A percentile compares a stretch with the other conserved stretches of the same genome.
phyloP scores from a whole-genome alignment of 2,113 vertebrate genomes.

The Rhinolophus ferrumequinum region DNA sequence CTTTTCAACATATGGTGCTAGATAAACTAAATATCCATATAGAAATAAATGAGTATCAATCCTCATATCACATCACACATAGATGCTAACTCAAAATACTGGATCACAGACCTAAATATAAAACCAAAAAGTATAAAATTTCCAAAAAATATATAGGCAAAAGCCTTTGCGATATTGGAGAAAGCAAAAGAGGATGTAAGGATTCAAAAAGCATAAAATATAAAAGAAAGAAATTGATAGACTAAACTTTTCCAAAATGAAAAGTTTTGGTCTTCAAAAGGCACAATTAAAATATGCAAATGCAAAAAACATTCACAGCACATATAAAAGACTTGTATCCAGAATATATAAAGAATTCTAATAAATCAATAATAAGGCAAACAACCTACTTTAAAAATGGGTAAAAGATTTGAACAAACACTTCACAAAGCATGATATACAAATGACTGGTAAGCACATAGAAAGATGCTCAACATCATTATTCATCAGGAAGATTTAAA shows the following conservation, averaged over 20 bases:
- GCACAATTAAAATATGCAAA: not conserved
- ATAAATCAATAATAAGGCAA: not conserved
- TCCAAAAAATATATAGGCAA: not conserved
- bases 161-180: not conserved
- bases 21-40: not conserved
- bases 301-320: not conserved
- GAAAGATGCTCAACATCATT: not conserved
- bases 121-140: not conserved
- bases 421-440: not conserved
- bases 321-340: not conserved
- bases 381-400: not conserved
- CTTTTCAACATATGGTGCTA: not conserved
- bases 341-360: not conserved
- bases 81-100: slow-evolving; percentile 5
- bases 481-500: slow-evolving; percentile 12
- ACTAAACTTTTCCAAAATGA: not conserved
- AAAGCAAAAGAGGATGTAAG: not conserved
- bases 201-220: not conserved
- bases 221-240: not conserved
- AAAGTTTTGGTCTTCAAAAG: not conserved
- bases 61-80: not conserved
- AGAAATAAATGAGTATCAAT: not conserved
- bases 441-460: not conserved
- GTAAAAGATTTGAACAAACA: not conserved
- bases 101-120: not conserved